A percentile compares a stretch with the other conserved stretches of the same genome.
phyloP scores from a whole-genome alignment of 2,888 invertebrate genomes.

The Tachina grossa region DNA sequence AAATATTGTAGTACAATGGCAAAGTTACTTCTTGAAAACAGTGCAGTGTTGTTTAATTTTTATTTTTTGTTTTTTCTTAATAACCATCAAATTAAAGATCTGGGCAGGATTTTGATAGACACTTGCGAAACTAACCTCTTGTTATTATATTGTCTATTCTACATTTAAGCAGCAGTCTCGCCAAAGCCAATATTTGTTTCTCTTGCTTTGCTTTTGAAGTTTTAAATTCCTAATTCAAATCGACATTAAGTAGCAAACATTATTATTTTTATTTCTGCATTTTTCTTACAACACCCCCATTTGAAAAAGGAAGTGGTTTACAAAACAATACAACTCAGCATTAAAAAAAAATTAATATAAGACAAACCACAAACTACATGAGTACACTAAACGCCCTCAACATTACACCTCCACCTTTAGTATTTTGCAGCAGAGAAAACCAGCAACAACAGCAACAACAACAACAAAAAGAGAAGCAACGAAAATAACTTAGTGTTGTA shows the following conservation, averaged over 20 bases:
- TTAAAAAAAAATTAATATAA: slow-evolving; percentile 44
- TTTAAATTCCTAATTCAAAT: slow-evolving; percentile 50
- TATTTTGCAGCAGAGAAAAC: slow-evolving; percentile 17
- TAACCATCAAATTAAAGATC: not conserved
- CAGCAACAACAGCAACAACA: slow-evolving; percentile 21
- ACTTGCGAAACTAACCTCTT: slow-evolving; percentile 9
- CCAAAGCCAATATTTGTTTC: not conserved
- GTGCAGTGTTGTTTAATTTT: no score
- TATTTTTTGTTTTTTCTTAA: no score
- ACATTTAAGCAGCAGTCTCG: slow-evolving; percentile 11
- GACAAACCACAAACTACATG: slow-evolving; percentile 60
- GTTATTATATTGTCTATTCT: not conserved
- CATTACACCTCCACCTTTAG: slow-evolving; percentile 56
- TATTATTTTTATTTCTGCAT: slow-evolving; percentile 13
- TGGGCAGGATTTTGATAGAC: slow-evolving; percentile 4
- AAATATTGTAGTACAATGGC: no score
- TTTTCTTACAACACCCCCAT: slow-evolving; percentile 25
- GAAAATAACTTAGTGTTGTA: slow-evolving; percentile 7
- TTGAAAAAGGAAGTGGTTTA: slow-evolving; percentile 62
- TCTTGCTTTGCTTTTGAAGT: not conserved
- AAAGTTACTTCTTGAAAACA: no score
- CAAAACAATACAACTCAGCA: slow-evolving; percentile 49
- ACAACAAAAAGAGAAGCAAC: slow-evolving; percentile 14
- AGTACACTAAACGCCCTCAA: slow-evolving; percentile 63
- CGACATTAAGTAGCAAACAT: slow-evolving; percentile 39